Base-by-base conservation (phyloP, 92 coral and sea anemone species). In the Phymanthus crucifer region DNA sequence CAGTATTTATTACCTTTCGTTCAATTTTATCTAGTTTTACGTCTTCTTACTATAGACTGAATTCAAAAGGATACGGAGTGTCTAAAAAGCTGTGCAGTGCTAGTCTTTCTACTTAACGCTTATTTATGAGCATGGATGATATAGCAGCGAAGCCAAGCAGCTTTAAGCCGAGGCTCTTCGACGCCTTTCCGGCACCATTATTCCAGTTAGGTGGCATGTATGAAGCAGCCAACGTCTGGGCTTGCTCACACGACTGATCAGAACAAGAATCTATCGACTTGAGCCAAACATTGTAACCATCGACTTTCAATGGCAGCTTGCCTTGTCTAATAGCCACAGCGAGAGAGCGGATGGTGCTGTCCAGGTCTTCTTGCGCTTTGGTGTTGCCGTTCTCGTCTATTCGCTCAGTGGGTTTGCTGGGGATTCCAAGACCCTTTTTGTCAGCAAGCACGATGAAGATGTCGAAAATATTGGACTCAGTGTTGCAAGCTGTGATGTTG, bases 361-460 rank as follows among this genome's bases (percentile, higher is more conserved):
- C 78, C 70, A 90, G 56, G 79, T 87, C 65, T 9, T 66, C 74
- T 12, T 40, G 50, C 18, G 79, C 75, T 23, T 70, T 69, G 50
- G 77, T 40, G 18, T 56, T 45, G 0, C 0, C 50, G n/a, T n/a
- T n/a, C n/a, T n/a, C n/a, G n/a, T n/a, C n/a, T n/a, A n/a, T n/a
- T n/a, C n/a, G n/a, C n/a, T n/a, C n/a, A n/a, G n/a, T n/a, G 11
- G 50, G 0, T 1, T 45, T 73, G 40, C 27, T 36, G n/a, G 75
- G 37, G n/a, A 87, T 47, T 0, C 80, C 83, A 0, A 83, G 65
- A 3, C 71, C 79, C 40, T 83, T 87, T 52, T 43, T 79, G 82
- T 90, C 93, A 36, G 86, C 93, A 26, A 90, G 66, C 27, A 83
- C 83, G 2, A 87, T 72, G 79, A 56, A 43, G 29, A 86, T 78